These are phyloP conservation scores for Volucella zonaria DNA, from an alignment of 2,888 invertebrate species.

Conservation along the genomic window DNA sequence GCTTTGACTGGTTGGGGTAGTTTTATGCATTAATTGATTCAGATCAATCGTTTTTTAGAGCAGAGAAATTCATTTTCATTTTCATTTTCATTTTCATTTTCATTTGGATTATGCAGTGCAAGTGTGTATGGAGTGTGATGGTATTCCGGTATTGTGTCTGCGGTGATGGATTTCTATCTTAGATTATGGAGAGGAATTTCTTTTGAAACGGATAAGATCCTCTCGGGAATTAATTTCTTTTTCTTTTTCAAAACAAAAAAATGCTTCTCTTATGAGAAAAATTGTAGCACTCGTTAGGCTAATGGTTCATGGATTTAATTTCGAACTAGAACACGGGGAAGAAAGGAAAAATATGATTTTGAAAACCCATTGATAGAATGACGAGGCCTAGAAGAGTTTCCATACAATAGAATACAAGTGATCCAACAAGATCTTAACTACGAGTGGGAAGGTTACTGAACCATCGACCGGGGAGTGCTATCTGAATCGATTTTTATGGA, in stretches of 20 bases:
- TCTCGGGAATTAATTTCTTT: constrained; percentile 15
- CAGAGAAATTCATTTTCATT: constrained; percentile 32
- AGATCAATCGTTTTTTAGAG: constrained; percentile 53
- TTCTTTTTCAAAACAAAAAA: background rate
- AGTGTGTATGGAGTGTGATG: constrained; percentile 25
- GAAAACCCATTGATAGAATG: too few relatives aligned
- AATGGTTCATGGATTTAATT: too few relatives aligned
- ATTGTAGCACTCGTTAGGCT: too few relatives aligned
- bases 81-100: constrained; percentile 47
- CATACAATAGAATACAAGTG: too few relatives aligned
- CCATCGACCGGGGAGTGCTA: too few relatives aligned
- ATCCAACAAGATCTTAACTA: too few relatives aligned
- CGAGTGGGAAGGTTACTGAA: too few relatives aligned
- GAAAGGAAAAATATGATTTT: too few relatives aligned
- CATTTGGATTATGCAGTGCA: constrained; percentile 55
- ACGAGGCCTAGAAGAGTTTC: too few relatives aligned
- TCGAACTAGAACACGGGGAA: too few relatives aligned
- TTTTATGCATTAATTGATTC: constrained; percentile 65
- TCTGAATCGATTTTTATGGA: too few relatives aligned
- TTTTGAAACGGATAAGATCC: constrained; percentile 22
- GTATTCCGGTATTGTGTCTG: constrained; percentile 26
- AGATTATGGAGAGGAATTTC: constrained; percentile 7
- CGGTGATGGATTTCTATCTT: constrained; percentile 9
- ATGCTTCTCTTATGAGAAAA: too few relatives aligned
- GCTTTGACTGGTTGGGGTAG: constrained; percentile 18